These are phyloP conservation scores for Lithophane socia DNA, from an alignment of 2,888 invertebrate species.

Conservation along the genomic window DNA sequence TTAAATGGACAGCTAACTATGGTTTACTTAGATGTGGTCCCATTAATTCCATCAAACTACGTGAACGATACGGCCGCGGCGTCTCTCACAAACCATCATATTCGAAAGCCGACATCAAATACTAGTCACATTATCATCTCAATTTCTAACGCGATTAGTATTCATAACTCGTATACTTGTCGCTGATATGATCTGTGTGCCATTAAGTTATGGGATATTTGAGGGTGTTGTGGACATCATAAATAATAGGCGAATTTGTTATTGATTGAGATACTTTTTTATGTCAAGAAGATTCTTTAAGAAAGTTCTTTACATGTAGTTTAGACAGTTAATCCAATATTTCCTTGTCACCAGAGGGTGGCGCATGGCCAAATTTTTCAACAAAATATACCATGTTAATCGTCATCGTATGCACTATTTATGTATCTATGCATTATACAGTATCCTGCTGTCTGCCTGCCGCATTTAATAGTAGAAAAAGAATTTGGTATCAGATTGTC, in stretches of 20 bases:
- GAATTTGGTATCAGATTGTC: not conserved
- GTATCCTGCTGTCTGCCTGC: not conserved
- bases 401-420: too few species aligned
- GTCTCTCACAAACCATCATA: slow-evolving; percentile 25
- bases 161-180: slow-evolving; percentile 72
- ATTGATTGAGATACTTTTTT: too few species aligned
- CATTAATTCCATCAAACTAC: slow-evolving; percentile 31
- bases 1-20: slow-evolving; percentile 1
- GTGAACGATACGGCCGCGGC: not conserved
- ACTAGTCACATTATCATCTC: slow-evolving; percentile 69
- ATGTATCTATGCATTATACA: not conserved
- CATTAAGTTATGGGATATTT: slow-evolving; percentile 40
- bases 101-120: slow-evolving; percentile 58
- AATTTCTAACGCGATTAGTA: slow-evolving; percentile 74
- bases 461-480: not conserved
- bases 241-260: not conserved
- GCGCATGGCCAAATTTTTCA: not conserved
- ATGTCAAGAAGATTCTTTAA: not conserved
- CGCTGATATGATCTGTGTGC: slow-evolving; percentile 60
- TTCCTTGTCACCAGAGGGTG: not conserved
- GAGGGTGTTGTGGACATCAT: not conserved
- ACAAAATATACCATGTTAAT: not conserved
- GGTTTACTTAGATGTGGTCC: slow-evolving; percentile 1
- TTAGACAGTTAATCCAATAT: not conserved
- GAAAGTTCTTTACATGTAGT: too few species aligned